A percentile compares a stretch with the other conserved stretches of the same genome.
Conservation (phyloP, 2,113 vertebrate species). For the Psilopogon haemacephalus region DNA sequence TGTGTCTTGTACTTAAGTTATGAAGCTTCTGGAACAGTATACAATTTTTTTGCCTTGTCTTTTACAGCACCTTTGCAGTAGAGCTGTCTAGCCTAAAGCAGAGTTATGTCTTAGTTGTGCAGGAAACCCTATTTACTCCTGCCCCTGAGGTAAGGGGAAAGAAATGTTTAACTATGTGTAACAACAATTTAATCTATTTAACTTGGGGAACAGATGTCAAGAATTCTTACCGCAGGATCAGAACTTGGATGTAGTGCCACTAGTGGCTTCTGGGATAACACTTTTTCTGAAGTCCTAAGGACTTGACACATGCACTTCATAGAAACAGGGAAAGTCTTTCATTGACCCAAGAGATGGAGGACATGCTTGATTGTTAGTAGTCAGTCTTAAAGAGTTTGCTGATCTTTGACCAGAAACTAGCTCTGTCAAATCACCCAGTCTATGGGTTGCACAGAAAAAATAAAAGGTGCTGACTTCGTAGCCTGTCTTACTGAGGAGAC, state of each 20-base stretch:
- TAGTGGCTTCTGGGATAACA: neutral
- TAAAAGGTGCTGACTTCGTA: neutral
- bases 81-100: neutral
- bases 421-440: neutral
- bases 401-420: neutral
- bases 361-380: neutral
- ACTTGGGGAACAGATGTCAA: neutral
- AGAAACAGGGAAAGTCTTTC: neutral
- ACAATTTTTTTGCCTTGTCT: neutral
- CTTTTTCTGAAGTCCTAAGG: neutral
- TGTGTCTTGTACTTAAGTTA: neutral
- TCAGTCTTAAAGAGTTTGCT: neutral
- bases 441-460: neutral
- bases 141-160: neutral
- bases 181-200: neutral
- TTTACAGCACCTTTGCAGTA: neutral
- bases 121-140: neutral
- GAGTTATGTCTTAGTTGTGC: neutral
- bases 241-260: neutral
- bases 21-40: neutral
- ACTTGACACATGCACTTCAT: rapidly evolving
- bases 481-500: neutral
- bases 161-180: neutral
- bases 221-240: neutral
- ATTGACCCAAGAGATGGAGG: neutral